A percentile compares a stretch with the other conserved stretches of the same genome.
phyloP scores from a whole-genome alignment of 1,140 invertebrate species.

The Cotesia typhae region DNA sequence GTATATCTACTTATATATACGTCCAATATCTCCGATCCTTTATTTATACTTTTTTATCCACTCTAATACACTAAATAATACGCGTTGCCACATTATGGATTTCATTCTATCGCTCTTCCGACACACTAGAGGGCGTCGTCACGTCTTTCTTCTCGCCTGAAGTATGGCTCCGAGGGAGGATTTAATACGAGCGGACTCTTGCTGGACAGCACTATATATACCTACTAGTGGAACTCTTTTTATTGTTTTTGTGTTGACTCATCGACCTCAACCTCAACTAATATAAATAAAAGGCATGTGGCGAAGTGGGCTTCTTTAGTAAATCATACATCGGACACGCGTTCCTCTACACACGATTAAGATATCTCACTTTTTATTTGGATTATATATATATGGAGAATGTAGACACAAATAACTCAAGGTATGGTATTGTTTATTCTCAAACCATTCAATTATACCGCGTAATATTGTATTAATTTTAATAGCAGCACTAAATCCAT shows the following conservation, averaged over 20 bases:
- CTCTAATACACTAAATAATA: too few relatives aligned
- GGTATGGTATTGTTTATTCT: too few relatives aligned
- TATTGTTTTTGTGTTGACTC: too few relatives aligned
- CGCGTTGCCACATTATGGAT: slow-evolving; percentile 36
- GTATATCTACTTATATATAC: not conserved
- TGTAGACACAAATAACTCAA: not conserved
- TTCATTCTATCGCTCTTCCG: slow-evolving; percentile 25
- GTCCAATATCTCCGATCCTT: slow-evolving; percentile 38
- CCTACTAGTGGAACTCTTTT: too few relatives aligned
- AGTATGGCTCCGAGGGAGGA: slow-evolving; percentile 17
- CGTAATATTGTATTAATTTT: not conserved
- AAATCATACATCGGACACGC: slow-evolving; percentile 21
- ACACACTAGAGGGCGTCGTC: not conserved
- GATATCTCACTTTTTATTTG: not conserved
- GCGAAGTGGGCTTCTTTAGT: not conserved
- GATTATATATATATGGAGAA: too few relatives aligned
- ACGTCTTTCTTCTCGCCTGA: slow-evolving; percentile 9
- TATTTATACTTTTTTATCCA: slow-evolving; percentile 36
- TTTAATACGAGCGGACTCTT: not conserved
- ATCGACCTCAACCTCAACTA: too few relatives aligned
- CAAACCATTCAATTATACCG: slow-evolving; percentile 7
- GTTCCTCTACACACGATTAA: not conserved
- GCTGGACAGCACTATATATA: too few relatives aligned
- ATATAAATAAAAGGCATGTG: not conserved
- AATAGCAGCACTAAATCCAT: not conserved